Evolutionary conservation across 2,797 vertebrate genomes (phyloP), one percentile per base, ranked within the genome.

Genomic region (Taeniopygia guttata): DNA sequence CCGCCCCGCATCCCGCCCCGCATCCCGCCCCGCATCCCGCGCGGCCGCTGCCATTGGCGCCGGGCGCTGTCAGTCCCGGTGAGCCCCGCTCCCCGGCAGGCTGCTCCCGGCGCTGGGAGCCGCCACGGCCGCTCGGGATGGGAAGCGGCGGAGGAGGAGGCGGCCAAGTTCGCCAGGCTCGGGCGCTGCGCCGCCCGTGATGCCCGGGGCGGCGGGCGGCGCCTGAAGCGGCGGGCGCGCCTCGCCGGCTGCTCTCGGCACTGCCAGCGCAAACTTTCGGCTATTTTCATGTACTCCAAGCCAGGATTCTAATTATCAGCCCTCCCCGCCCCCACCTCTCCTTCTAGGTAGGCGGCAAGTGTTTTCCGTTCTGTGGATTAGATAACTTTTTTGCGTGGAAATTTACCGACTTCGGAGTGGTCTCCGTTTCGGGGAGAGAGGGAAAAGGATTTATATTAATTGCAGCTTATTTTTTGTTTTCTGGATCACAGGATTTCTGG

Each of bases 161-260:
- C 96, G 95, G 86, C 67, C 97, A 97, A 97, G 97, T 97, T 97
- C 97, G 95, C 86, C 58, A 23, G 58, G 68, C 87, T 92, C 55
- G 78, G 66, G 68, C 74, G 2, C 86, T 54, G 16, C 51, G 81
- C 85, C 42, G 87, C 68, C 87, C 84, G 4, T 49, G 91, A 67
- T 80, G 92, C 46, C 58, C 17, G 68, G 13, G 76, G 63, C 69
- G 3, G 49, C 40, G 40, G 58, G 64, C 58, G 87, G 78, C 2
- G 84, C 87, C 34, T 68, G 4, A 89, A 5, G 83, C 64, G 8
- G 90, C 25, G 58, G 93, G 84, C 88, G 5, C 95, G 88, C 87
- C 85, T 58, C 13, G 77, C 82, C 12, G 64, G 4, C 67, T 54
- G 77, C 93, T 29, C 40, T 5, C 45, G 62, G 62, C 69, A 3